phyloP scores from a whole-genome alignment of 2,888 invertebrate genomes.

The Chironomus riparius region DNA sequence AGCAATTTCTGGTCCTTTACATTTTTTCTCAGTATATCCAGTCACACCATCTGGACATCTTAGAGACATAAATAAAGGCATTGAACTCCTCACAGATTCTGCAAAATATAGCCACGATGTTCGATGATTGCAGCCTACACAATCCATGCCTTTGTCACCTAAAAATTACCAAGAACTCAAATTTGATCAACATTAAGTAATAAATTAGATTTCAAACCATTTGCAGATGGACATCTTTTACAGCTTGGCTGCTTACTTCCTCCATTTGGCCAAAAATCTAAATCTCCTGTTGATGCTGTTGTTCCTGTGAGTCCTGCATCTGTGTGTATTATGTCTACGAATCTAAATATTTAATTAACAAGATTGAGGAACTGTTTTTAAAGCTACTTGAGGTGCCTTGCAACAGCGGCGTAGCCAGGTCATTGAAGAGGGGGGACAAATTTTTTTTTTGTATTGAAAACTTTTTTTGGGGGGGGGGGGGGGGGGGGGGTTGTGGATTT shows the following conservation, averaged over 20 bases:
- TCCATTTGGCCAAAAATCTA: neutral
- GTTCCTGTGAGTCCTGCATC: neutral
- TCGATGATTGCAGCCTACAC: neutral
- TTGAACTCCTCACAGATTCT: neutral
- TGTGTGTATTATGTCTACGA: neutral
- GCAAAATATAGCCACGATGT: neutral
- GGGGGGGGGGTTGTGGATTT: too few relatives aligned
- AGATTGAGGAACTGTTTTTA: neutral
- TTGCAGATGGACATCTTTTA: too few relatives aligned
- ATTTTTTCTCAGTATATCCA: neutral
- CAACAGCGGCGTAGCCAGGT: too few relatives aligned
- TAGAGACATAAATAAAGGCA: neutral
- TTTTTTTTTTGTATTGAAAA: too few relatives aligned
- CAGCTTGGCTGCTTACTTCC: neutral
- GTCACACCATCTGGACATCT: neutral
- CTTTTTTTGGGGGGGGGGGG: too few relatives aligned
- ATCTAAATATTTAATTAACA: too few relatives aligned
- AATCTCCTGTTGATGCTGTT: neutral
- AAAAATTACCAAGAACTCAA: too few relatives aligned
- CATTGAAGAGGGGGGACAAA: too few relatives aligned
- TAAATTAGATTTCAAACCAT: neutral
- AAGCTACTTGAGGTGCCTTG: too few relatives aligned
- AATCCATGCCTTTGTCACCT: neutral
- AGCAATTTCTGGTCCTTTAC: neutral
- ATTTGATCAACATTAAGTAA: too few relatives aligned